phyloP scores from a whole-genome alignment of 1,140 invertebrate genomes.

The Ladona fulva region DNA sequence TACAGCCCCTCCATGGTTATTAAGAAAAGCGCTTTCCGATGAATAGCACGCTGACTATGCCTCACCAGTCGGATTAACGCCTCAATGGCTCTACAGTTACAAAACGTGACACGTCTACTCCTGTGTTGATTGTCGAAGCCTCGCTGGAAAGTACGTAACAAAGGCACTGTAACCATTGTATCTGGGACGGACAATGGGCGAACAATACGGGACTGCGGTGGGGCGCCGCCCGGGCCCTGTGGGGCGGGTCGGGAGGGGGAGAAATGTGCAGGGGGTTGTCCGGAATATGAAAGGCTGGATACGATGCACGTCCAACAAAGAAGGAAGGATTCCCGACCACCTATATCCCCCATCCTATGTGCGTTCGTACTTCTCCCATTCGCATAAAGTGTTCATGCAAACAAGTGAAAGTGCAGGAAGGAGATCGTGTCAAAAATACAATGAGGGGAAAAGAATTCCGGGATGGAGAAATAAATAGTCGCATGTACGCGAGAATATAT shows the following conservation, averaged over 20 bases:
- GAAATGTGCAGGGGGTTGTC: neutral
- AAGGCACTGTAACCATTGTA: neutral
- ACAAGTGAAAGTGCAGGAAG: neutral
- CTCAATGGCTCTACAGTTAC: neutral
- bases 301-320: neutral
- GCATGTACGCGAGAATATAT: no score
- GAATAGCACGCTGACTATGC: neutral
- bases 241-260: no score
- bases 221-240: neutral
- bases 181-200: neutral
- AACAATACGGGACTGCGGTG: neutral
- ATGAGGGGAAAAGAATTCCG: neutral
- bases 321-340: neutral
- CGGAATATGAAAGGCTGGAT: neutral
- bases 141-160: neutral
- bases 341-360: neutral
- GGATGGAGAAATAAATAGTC: no score
- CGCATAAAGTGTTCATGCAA: neutral
- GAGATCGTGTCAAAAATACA: neutral
- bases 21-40: constrained; percentile 2
- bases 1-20: neutral
- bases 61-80: neutral
- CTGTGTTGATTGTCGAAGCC: neutral
- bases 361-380: neutral
- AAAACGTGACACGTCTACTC: neutral